Evolutionary conservation across 2,797 vertebrate species (phyloP).

Genomic region (Ambastaia sidthimunki): DNA sequence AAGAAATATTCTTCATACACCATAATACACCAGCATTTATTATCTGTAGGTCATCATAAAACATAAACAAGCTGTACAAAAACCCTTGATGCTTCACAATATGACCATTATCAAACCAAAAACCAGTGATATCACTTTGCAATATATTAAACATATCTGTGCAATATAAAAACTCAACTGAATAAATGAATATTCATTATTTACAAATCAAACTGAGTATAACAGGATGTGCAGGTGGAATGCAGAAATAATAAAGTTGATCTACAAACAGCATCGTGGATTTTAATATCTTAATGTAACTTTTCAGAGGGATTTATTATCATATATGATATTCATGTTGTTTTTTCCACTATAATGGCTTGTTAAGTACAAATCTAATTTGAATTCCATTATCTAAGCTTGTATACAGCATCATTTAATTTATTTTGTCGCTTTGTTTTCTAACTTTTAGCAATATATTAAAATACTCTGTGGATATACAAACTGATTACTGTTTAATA

Average conservation of each 20-base stretch:
- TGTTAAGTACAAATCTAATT: slow-evolving; percentile 50
- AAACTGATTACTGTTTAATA: not conserved
- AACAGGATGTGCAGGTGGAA: slow-evolving; percentile 65
- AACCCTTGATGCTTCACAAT: slow-evolving; percentile 75
- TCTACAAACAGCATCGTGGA: slow-evolving; percentile 3
- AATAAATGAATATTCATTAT: slow-evolving; percentile 78
- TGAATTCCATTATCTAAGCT: not conserved
- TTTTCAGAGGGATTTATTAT: slow-evolving; percentile 35
- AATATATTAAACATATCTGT: slow-evolving; percentile 87
- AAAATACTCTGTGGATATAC: not conserved
- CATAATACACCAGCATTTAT: slow-evolving; percentile 73
- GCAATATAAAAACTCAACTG: slow-evolving; percentile 86
- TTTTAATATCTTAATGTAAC: slow-evolving; percentile 2
- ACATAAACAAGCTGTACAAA: slow-evolving; percentile 91
- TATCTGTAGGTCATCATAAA: slow-evolving; percentile 85
- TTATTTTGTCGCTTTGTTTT: not conserved
- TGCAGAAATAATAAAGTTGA: not conserved
- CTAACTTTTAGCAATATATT: not conserved
- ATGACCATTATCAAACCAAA: slow-evolving; percentile 83
- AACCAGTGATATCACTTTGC: slow-evolving; percentile 83
- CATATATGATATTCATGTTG: not conserved
- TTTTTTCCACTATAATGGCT: slow-evolving; percentile 15
- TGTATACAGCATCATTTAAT: not conserved
- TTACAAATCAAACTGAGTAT: slow-evolving; percentile 85
- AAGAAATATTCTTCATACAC: not conserved